Evolutionary conservation across 2,888 invertebrate species (phyloP).

Genomic region (Patella pellucida): DNA sequence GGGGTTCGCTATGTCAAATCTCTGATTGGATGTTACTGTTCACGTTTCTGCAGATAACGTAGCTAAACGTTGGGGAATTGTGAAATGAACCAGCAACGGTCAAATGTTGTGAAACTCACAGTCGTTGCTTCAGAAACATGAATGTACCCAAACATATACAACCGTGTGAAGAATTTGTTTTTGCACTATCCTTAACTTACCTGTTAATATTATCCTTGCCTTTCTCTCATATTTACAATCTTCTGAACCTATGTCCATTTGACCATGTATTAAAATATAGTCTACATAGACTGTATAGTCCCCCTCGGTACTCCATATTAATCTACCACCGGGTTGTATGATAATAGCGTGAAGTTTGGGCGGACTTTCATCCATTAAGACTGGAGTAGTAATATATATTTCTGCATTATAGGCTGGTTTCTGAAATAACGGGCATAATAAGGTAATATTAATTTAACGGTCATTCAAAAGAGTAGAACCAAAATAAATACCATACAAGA

Average conservation of each 20-base stretch:
- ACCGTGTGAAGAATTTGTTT: too few species aligned
- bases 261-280: slow-evolving; percentile 36
- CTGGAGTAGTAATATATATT: slow-evolving; percentile 22
- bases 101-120: too few species aligned
- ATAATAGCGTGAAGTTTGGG: slow-evolving; percentile 28
- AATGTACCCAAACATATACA: too few species aligned
- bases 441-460: too few species aligned
- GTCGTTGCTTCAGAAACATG: too few species aligned
- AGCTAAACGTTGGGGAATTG: too few species aligned
- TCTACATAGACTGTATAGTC: slow-evolving; percentile 24
- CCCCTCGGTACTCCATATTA: slow-evolving; percentile 31
- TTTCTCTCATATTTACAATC: slow-evolving; percentile 37
- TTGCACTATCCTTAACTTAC: slow-evolving; percentile 28
- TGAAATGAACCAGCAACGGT: too few species aligned
- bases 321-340: slow-evolving; percentile 29
- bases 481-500: too few species aligned
- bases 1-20: too few species aligned
- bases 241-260: slow-evolving; percentile 45
- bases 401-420: slow-evolving; percentile 11
- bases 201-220: slow-evolving; percentile 40
- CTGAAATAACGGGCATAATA: not conserved
- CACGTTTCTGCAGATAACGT: too few species aligned
- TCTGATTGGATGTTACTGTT: too few species aligned
- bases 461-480: too few species aligned
- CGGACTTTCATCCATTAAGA: slow-evolving; percentile 34